A percentile compares a stretch with the other conserved stretches of the same genome.
Evolutionary conservation across 2,113 vertebrate species (phyloP).

Genomic region (Triplophysa dalaica): DNA sequence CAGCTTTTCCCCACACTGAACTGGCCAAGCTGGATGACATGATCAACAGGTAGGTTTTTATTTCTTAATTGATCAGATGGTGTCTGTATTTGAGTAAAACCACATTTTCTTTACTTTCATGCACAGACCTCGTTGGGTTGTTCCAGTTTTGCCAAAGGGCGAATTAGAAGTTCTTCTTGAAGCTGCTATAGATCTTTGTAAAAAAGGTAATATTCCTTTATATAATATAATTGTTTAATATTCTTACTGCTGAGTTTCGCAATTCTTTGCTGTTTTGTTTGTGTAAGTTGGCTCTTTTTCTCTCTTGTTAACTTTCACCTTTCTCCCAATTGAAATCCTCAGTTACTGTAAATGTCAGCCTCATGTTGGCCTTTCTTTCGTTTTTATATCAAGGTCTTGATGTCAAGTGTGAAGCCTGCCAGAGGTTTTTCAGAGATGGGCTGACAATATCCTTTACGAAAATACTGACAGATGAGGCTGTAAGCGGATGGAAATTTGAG

Average conservation of each 20-base stretch:
- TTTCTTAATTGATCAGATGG: neutral
- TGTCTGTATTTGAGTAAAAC: neutral
- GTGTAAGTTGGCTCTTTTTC: neutral
- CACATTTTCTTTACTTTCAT: neutral
- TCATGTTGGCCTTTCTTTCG: conserved; percentile 18
- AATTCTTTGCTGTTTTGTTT: neutral
- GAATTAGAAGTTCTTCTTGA: conserved; percentile 99
- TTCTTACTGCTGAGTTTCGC: neutral
- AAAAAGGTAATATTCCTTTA: conserved; percentile 86
- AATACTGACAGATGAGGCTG: conserved; percentile 98
- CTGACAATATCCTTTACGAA: conserved; percentile 99
- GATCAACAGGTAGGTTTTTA: conserved; percentile 89
- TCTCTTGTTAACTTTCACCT: conserved; percentile 13
- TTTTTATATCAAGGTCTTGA: conserved; percentile 84
- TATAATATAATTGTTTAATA: neutral
- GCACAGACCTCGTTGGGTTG: conserved; percentile 96
- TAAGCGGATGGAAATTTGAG: conserved; percentile 99
- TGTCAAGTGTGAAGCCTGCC: conserved; percentile 99
- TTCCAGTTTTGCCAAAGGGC: conserved; percentile 99
- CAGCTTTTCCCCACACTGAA: conserved; percentile 98
- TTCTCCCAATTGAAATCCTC: conserved; percentile 3
- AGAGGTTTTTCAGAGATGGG: conserved; percentile 98
- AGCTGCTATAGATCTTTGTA: conserved; percentile 99
- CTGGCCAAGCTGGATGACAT: conserved; percentile 99
- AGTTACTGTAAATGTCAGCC: conserved; percentile 26